Base-by-base conservation (phyloP, 2,797 vertebrate species). In the Danio aesculapii region DNA sequence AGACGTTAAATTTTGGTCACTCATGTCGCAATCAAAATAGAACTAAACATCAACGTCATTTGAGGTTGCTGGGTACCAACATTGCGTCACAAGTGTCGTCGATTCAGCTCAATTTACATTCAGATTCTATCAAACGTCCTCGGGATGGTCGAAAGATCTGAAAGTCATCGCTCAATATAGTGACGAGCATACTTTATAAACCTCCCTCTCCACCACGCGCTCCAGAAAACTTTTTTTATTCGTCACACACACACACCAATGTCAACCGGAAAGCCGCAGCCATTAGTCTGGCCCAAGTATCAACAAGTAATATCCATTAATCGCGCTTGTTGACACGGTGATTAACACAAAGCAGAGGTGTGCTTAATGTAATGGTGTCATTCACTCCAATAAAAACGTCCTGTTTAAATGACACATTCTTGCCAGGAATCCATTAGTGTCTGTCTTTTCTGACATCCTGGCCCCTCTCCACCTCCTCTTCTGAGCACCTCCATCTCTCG, bases 341-440 rank as follows among this genome's bases (percentile, higher is more conserved):
- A 91, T 88, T 88, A 89, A 87, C 86, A 84, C 81, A 80, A 88
- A 83, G 81, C 86, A 85, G 85, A 88, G 87, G 80, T 87, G 68
- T 80, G 84, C 85, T 88, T 89, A 84, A 86, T 83, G 82, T 88
- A 89, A 89, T 85, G 86, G 86, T 90, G 87, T 88, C 88, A 83
- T 79, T 85, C 82, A 50, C 83, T 81, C 85, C 81, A 84, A 90
- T 88, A 90, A 87, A 89, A 89, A 83, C 8, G 84, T 88, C 85
- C 84, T 84, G 86, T 88, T 88, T 87, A 88, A 90, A 90, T 87
- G 86, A 89, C 86, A 87, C 86, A 83, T 86, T 83, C 83, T 86
- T 87, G 84, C 82, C 43, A 49, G 82, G 84, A 89, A 90, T 89
- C 87, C 89, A 87, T 90, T 90, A 87, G 86, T 88, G 85, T 86